Base-by-base conservation (phyloP, 2,113 vertebrate species). In the Erpornis zantholeuca region DNA sequence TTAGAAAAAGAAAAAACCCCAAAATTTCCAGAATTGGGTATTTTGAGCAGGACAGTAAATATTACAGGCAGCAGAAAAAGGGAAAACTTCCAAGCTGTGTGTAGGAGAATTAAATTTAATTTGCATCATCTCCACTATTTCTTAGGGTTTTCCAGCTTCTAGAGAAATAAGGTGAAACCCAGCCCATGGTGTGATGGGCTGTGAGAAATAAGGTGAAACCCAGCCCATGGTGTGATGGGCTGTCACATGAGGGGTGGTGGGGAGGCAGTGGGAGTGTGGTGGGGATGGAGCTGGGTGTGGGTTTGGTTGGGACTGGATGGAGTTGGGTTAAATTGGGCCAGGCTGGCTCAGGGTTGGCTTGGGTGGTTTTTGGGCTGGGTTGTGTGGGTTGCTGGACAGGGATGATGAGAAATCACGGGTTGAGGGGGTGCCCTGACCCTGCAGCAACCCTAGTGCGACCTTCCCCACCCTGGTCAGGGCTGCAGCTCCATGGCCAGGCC, bases 401-500 rank as follows among this genome's bases (percentile, higher is more conserved):
- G 33, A 10, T 9, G 25, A 11, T 53, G 11, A 53, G 47, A 17
- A 88, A 54, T 33, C 65, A 25, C 0, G 1, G 28, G 35, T 3
- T 64, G 70, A 20, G 72, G 36, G 27, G 42, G n/a, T 83, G 61
- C 57, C 78, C 82, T 38, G 27, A 36, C 25, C 9, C 49, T 16
- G 25, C 61, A 21, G 66, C 65, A 59, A 13, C 18, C 20, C 2
- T 54, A 6, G 24, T 0, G 0, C 25, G 40, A 5, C 13, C 4
- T 0, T 9, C 31, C 65, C 12, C 5, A 9, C 25, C 11, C 6
- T 0, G 0, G 3, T 3, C 1, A 0, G 2, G 6, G 15, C 19
- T 3, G 1, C 38, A 53, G 73, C 45, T 23, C 50, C 3, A 0
- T 15, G 42, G 20, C 14, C 61, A 20, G 31, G 23, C 54, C 38